Base-by-base conservation (phyloP, 2,888 invertebrate species). In the Euzetes globulus region DNA sequence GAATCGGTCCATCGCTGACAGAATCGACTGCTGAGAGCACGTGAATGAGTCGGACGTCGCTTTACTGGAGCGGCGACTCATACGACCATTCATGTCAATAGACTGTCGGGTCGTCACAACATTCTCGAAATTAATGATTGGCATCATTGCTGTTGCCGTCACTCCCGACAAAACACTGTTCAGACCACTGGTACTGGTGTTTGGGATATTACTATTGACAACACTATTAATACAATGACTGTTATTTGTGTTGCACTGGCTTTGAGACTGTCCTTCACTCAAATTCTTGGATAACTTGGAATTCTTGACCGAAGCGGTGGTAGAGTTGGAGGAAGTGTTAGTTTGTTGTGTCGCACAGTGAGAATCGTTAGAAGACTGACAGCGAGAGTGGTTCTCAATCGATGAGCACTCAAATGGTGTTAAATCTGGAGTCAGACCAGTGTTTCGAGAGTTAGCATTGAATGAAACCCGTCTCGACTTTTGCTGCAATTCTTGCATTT, bases 11-110 rank as follows among this genome's bases (percentile, higher is more conserved):
- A 83, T 80, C 7, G 82, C 81, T 22, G 63, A 73, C 15, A 83
- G 79, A 7, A 94, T 90, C 84, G 92, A 92, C 82, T 92, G 91
- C 82, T 91, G 90, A 78, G 93, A 93, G 85, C 80, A 81, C 22
- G 52, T 74, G 47, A 70, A 71, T 37, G 70, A 45, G 6, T 74
- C 70, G 9, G 19, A 60, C 19, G 65, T 5, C 37, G 37, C 6
- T 37, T 65, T 65, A 19, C 65, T 65, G 1, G 41, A 37, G 19
- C 65, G 33, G 2, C 65, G 17, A 37, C 41, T 65, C 37, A 65
- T 41, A n/a, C 65, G 65, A 58, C 58, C 58, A 7, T 25, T 7
- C 58, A 58, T 58, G 5, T 65, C 65, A 6, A 65, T 37, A 7
- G 58, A 11, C 33, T 29, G 19, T 25, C 65, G 65, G 4, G 65